Base-by-base conservation (phyloP, 1,140 invertebrate genomes). In the Drosophila murphyi region DNA sequence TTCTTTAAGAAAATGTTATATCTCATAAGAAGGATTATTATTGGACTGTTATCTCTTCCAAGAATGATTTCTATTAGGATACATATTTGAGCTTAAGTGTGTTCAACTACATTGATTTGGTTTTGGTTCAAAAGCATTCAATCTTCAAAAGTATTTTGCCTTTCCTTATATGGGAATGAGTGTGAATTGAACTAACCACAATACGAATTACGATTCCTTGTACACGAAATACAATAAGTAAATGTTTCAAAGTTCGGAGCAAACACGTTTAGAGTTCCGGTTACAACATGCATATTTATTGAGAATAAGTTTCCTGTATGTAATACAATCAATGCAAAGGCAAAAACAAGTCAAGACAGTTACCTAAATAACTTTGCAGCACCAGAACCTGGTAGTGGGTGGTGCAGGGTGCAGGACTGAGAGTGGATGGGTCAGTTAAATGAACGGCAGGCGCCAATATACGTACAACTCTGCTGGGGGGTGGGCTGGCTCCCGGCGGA, bases 311-410 rank as follows among this genome's bases (percentile, higher is more conserved):
- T 10, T 10, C 12, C 39, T 2, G 29, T 8, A 12, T 5, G 62
- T 12, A 59, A 59, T 34, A 50, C 69, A 82, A 82, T 82, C 78
- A 77, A 80, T 82, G 80, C 61, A 67, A 61, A 51, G 47, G 64
- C 68, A 62, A 67, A 82, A 87, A 63, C 75, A 75, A 88, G 76
- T 73, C 69, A 83, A 80, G 83, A 80, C 79, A 69, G 79, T 83
- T 80, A 41, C 70, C 68, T 74, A 79, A 89, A 80, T 80, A 88
- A 88, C 72, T 88, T 80, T 70, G 61, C 64, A 73, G 65, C 51
- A 63, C 45, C 29, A 31, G 50, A 62, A 8, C 37, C 4, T n/a
- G 3, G 39, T 28, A 51, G 34, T 20, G 20, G 20, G 20, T 20
- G 20, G 20, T 20, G 20, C 20, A 20, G 20, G 20, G 20, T 20